Conservation (phyloP, 2,888 invertebrate genomes). For the Plemyria rubiginata region DNA sequence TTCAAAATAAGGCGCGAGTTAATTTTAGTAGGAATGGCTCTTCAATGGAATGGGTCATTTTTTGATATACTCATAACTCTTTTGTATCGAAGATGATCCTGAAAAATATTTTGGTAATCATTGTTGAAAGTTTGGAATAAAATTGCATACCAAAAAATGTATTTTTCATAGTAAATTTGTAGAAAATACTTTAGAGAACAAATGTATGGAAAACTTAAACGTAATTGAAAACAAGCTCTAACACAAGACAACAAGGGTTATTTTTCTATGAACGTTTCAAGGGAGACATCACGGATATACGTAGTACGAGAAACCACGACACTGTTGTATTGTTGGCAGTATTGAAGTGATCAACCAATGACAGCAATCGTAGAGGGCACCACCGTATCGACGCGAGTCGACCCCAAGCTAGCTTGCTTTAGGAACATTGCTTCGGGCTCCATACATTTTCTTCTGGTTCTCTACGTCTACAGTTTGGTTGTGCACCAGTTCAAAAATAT, state of each 20-base stretch:
- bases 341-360: conserved; percentile 69
- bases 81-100: conserved; percentile 53
- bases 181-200: conserved; percentile 69
- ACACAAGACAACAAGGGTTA: conserved; percentile 30
- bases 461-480: conserved; percentile 85
- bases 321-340: conserved; percentile 64
- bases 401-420: conserved; percentile 81
- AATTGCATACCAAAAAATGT: conserved; percentile 37
- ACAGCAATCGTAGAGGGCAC: conserved; percentile 75
- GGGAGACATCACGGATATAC: conserved; percentile 78
- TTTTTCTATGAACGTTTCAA: conserved; percentile 42
- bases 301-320: conserved; percentile 72
- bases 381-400: conserved; percentile 76
- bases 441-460: conserved; percentile 85
- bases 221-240: conserved; percentile 47
- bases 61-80: conserved; percentile 81
- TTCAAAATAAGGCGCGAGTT: conserved; percentile 81
- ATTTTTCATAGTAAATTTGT: conserved; percentile 58
- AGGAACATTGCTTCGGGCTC: conserved; percentile 83
- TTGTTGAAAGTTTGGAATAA: conserved; percentile 33
- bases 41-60: conserved; percentile 74
- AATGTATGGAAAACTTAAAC: conserved; percentile 65
- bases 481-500: conserved; percentile 83
- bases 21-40: conserved; percentile 75
- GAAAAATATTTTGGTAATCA: conserved; percentile 55